Conservation (phyloP, 2,797 vertebrate genomes). For the Sitta carolinensis region DNA sequence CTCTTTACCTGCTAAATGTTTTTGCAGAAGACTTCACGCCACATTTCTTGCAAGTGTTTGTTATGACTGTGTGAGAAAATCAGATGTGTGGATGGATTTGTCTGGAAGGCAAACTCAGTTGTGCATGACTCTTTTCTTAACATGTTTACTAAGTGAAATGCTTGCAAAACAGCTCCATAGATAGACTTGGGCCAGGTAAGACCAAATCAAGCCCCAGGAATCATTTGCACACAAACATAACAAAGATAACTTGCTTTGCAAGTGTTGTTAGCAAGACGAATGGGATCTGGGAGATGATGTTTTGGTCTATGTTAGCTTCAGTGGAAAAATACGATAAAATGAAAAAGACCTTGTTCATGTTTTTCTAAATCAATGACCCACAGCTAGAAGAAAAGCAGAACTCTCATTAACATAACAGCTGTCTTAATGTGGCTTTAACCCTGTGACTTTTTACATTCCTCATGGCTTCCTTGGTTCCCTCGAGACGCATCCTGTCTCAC, state of each 20-base stretch:
- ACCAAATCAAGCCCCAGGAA: neutral
- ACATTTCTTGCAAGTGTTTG: neutral
- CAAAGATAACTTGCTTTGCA: neutral
- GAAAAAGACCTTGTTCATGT: conserved; percentile 68
- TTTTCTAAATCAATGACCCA: conserved; percentile 79
- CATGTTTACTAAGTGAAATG: neutral
- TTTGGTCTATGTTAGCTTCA: conserved; percentile 38
- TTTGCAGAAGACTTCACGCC: neutral
- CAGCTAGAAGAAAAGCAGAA: conserved; percentile 73
- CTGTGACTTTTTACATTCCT: conserved; percentile 85
- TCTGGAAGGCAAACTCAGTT: conserved; percentile 9
- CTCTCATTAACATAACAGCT: conserved; percentile 85
- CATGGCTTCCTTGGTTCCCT: conserved; percentile 81
- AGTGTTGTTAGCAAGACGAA: neutral
- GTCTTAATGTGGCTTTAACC: conserved; percentile 88
- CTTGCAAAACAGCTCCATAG: neutral
- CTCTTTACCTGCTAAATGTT: neutral
- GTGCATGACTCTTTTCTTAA: neutral
- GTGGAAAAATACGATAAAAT: conserved; percentile 59
- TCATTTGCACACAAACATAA: neutral
- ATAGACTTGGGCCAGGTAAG: neutral
- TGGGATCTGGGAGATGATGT: neutral
- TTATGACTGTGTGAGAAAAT: conserved; percentile 1
- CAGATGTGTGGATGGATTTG: conserved; percentile 5
- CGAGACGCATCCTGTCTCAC: conserved; percentile 79